These are phyloP conservation scores for Falco rusticolus DNA, from an alignment of 2,797 vertebrate genomes.

Conservation along the genomic window DNA sequence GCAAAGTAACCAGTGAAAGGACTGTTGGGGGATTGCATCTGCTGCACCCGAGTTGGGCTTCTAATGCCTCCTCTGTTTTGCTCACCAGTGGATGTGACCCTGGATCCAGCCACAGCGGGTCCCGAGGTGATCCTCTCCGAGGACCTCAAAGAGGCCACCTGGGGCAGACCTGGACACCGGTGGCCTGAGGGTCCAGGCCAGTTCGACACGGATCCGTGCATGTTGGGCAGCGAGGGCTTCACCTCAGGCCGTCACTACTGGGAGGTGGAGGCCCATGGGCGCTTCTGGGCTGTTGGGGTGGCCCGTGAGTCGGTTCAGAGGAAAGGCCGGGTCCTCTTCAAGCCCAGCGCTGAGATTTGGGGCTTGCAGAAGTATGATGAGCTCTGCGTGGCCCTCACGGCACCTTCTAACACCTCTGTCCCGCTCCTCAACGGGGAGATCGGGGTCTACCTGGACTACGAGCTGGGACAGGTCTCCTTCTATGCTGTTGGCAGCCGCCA, in stretches of 20 bases:
- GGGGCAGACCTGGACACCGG: not conserved
- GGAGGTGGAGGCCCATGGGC: constrained; percentile 15
- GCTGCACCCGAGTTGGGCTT: not conserved
- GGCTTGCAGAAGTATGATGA: constrained; percentile 37
- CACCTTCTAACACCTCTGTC: constrained; percentile 27
- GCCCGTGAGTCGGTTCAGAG: not conserved
- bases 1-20: not conserved
- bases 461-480: constrained; percentile 40
- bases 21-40: rapidly evolving
- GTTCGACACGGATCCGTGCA: constrained; percentile 16
- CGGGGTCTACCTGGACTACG: constrained; percentile 25
- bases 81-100: constrained; percentile 14
- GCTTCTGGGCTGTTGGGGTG: constrained; percentile 41
- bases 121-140: constrained; percentile 48
- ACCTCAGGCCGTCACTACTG: constrained; percentile 43
- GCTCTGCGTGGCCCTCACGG: constrained; percentile 22
- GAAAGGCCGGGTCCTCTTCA: constrained; percentile 32
- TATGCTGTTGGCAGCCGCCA: not conserved
- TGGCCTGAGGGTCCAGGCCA: not conserved
- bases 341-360: not conserved
- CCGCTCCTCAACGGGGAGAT: not conserved
- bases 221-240: constrained; percentile 27
- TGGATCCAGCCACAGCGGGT: constrained; percentile 18
- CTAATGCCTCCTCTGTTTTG: not conserved
- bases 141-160: constrained; percentile 26